Evolutionary conservation across 1,140 invertebrate genomes (phyloP), one percentile per base, ranked within the genome.

Genomic region (Drosophila bocqueti): DNA sequence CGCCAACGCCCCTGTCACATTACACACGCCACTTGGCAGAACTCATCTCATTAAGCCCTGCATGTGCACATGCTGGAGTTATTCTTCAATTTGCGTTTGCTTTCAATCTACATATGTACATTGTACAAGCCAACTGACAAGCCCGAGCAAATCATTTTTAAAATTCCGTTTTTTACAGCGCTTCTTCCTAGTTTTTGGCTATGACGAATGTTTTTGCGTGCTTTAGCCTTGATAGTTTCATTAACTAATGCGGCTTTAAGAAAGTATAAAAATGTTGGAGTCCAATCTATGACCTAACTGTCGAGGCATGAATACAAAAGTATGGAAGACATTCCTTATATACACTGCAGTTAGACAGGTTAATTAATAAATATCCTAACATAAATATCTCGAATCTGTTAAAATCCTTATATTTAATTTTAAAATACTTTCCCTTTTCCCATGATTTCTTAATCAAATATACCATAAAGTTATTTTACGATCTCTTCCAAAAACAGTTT

Each of bases 21-120:
- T 79, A 72, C 76, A 79, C 76, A 79, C 76, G 60, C 66, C 76
- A 79, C 76, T 79, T 78, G 76, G 66, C 76, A 79, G 76, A 79
- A 79, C 76, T 79, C 76, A 79, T 79, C 76, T 79, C 76, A 79
- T 79, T 79, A 79, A 79, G 76, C 76, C 46, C 49, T 59, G 67
- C 76, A 79, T 79, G 76, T 79, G 76, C 76, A 79, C 66, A 79
- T 71, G 52, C 58, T 79, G 64, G 72, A 79, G 76, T 79, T 79
- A 75, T 79, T 78, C 76, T 78, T 78, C 54, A 79, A 79, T 79
- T 79, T 79, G 66, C 76, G 66, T 79, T 71, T 78, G 54, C 66
- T 79, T 79, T 50, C 58, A 59, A 71, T 69, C 74, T 69, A 62
- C 75, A 77, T 77, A 24, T 24, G 24, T 24, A 24, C 24, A 24